Conservation (phyloP, 1,140 invertebrate species). For the Aphis gossypii region DNA sequence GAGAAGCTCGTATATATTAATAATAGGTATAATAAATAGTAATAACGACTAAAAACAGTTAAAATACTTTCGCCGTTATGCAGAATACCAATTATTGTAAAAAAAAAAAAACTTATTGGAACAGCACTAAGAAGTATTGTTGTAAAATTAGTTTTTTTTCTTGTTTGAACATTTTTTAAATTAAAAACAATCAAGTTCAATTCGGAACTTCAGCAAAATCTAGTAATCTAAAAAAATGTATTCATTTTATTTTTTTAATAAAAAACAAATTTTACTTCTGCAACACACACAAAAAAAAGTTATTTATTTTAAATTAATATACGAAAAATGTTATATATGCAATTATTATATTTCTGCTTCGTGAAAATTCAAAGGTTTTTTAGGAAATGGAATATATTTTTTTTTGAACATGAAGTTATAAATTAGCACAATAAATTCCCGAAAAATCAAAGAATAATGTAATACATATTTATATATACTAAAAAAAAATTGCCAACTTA, state of each 20-base stretch:
- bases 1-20: not conserved
- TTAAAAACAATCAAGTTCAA: not conserved
- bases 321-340: not conserved
- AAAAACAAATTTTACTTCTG: not conserved
- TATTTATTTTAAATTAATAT: not conserved
- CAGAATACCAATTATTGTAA: not conserved
- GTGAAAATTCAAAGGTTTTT: not conserved
- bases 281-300: not conserved
- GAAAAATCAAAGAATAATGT: not conserved
- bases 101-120: not conserved
- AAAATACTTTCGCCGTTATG: not conserved
- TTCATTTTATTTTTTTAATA: not conserved
- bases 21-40: not conserved
- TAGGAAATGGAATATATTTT: not conserved
- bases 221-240: not conserved
- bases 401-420: not conserved
- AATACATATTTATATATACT: too few relatives aligned
- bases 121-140: not conserved
- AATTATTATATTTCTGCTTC: not conserved
- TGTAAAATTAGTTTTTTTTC: not conserved
- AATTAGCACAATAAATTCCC: not conserved
- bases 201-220: not conserved
- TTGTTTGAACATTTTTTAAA: constrained; percentile 14
- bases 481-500: too few relatives aligned
- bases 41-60: not conserved